A percentile compares a stretch with the other conserved stretches of the same genome.
Conservation (phyloP, 1,140 invertebrate species). For the Drosophila truncata region DNA sequence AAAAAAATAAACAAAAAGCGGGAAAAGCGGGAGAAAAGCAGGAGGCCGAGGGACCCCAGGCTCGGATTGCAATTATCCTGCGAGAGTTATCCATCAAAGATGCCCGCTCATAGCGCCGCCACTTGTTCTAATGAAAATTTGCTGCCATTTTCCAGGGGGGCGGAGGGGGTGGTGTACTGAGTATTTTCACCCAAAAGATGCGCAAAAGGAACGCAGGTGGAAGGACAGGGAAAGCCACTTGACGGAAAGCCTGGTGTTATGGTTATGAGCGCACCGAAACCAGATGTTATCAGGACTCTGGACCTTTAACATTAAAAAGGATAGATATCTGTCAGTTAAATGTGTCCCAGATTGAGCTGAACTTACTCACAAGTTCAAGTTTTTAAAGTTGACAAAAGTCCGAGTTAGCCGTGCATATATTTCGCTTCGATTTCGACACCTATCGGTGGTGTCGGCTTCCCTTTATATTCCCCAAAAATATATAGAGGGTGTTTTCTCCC, state of each 20-base stretch:
- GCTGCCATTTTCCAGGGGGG: conserved; percentile 16
- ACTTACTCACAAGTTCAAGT: not conserved
- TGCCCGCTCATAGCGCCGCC: conserved; percentile 13
- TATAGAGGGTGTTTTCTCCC: not conserved
- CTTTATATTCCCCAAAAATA: conserved; percentile 5
- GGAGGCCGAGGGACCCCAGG: conserved; percentile 9
- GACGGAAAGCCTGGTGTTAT: conserved; percentile 20
- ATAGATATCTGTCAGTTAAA: conserved; percentile 12
- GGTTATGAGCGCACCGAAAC: conserved; percentile 36
- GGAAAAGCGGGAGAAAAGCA: not conserved
- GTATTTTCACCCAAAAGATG: not conserved
- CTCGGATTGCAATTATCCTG: conserved; percentile 73
- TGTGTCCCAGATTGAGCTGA: not conserved
- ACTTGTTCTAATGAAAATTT: conserved; percentile 68
- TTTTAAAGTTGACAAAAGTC: not conserved
- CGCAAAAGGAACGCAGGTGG: conserved; percentile 12
- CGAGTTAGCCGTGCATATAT: not conserved
- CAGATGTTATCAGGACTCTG: conserved; percentile 30
- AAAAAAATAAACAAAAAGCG: conserved; percentile 47
- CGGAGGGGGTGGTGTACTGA: not conserved
- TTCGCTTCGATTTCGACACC: conserved; percentile 4
- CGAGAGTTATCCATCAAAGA: conserved; percentile 69
- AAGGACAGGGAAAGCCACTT: not conserved
- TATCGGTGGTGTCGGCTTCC: not conserved
- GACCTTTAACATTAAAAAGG: conserved; percentile 4